A percentile compares a stretch with the other conserved stretches of the same genome.
These are phyloP conservation scores for Buceros bicornis DNA, from an alignment of 2,797 vertebrate genomes.

Conservation along the genomic window DNA sequence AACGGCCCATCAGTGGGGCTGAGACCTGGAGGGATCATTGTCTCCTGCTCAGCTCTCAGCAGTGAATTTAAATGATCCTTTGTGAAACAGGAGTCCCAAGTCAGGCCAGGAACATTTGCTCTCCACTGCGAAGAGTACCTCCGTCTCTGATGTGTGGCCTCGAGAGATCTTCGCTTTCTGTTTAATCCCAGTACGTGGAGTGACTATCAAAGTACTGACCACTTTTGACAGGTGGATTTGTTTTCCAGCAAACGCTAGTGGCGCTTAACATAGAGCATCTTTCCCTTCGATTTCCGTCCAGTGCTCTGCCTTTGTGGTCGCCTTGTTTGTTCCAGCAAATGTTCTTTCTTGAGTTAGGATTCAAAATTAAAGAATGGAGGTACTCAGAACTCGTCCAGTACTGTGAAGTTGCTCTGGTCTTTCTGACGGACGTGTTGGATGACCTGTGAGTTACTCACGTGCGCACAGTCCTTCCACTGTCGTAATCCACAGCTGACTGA, in stretches of 20 bases:
- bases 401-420: constrained; percentile 37
- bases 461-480: constrained; percentile 67
- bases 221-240: not conserved
- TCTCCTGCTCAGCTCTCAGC: not conserved
- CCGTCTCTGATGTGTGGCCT: not conserved
- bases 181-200: not conserved
- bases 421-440: not conserved
- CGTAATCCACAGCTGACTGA: constrained; percentile 66
- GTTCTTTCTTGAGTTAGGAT: not conserved
- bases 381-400: constrained; percentile 33
- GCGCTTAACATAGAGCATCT: not conserved
- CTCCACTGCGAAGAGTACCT: not conserved
- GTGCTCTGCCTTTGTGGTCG: not conserved
- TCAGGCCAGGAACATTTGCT: not conserved
- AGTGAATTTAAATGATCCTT: not conserved
- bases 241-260: not conserved
- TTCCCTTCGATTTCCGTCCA: not conserved
- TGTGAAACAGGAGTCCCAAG: not conserved
- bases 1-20: not conserved
- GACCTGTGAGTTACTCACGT: not conserved
- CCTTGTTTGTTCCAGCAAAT: not conserved
- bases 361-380: not conserved
- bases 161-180: not conserved
- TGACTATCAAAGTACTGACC: not conserved
- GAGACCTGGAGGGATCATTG: not conserved